Evolutionary conservation across 1,140 invertebrate genomes (phyloP).

Genomic region (Chelonus insularis): DNA sequence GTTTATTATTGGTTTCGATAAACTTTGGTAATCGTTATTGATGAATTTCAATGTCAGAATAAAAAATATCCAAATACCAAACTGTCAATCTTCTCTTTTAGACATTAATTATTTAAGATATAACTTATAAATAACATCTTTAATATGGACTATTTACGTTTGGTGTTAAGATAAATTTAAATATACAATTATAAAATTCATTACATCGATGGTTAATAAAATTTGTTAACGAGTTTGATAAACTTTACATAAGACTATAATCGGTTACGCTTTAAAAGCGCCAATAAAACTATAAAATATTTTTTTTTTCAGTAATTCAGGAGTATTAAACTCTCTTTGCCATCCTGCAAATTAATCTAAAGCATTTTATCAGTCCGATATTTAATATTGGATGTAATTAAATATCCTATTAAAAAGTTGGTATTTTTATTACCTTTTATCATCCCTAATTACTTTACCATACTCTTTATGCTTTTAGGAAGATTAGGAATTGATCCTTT

Average conservation of each 20-base stretch:
- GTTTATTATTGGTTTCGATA: conserved; percentile 9
- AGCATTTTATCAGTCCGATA: conserved; percentile 13
- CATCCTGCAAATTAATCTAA: conserved; percentile 1
- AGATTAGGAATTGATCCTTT: conserved; percentile 62
- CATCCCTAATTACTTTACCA: conserved; percentile 41
- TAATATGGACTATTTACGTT: too few relatives aligned
- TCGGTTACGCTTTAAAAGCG: too few relatives aligned
- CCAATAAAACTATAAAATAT: neutral
- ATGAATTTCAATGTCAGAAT: neutral
- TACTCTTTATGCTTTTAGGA: conserved; percentile 52
- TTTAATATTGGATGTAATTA: neutral
- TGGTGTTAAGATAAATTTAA: too few relatives aligned
- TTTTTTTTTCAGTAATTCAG: neutral
- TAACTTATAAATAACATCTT: too few relatives aligned
- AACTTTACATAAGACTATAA: neutral
- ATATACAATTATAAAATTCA: too few relatives aligned
- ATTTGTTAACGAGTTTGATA: too few relatives aligned
- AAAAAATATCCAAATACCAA: conserved; percentile 1
- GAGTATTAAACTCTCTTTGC: conserved; percentile 1
- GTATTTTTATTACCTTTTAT: neutral
- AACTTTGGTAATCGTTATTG: conserved; percentile 20
- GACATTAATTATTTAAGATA: neutral
- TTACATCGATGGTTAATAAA: too few relatives aligned
- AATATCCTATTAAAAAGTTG: too few relatives aligned
- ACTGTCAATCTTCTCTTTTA: neutral